Base-by-base conservation (phyloP, 2,113 vertebrate genomes). In the Bambusicola thoracicus region DNA sequence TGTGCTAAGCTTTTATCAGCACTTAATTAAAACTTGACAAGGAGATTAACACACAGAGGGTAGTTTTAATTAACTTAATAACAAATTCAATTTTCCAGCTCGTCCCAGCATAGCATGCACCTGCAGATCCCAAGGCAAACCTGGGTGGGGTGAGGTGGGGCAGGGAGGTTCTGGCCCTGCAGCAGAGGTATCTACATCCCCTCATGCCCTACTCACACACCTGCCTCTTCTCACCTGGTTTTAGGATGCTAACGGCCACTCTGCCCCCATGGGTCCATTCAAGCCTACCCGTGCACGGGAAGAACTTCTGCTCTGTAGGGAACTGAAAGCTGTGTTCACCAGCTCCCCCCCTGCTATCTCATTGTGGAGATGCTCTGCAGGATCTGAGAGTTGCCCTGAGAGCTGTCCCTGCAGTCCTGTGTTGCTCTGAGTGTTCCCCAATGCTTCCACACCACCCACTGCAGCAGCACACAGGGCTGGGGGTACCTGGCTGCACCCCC, bases 21-120 rank as follows among this genome's bases (percentile, higher is more conserved):
- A 84, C 91, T 97, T 98, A 97, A 98, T 98, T 98, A 98, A 98
- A 97, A 97, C 81, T 95, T 97, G 96, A 97, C 97, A 97, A 96
- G 97, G 97, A 97, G 97, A 98, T 98, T 95, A 98, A 97, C 96
- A 96, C 96, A 83, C 74, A 95, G 94, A 97, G 97, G 97, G 95
- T 96, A 96, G 84, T 85, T 97, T 98, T 98, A 98, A 98, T 98
- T 97, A 98, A 97, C 93, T 96, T 97, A 96, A 96, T 97, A 97
- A 96, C 15, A 2, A 93, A 81, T 96, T 96, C 94, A 78, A 85
- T 96, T 97, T 97, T 89, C 94, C 76, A 12, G 90, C 90, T 89
- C 87, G 91, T 96, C 65, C 3, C 92, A 95, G 97, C 46, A 27
- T 88, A 87, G 89, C 88, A 90, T 89, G 88, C 81, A 95, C 91